Conservation (phyloP, 2,888 invertebrate species). For the Eupeodes latifasciatus region DNA sequence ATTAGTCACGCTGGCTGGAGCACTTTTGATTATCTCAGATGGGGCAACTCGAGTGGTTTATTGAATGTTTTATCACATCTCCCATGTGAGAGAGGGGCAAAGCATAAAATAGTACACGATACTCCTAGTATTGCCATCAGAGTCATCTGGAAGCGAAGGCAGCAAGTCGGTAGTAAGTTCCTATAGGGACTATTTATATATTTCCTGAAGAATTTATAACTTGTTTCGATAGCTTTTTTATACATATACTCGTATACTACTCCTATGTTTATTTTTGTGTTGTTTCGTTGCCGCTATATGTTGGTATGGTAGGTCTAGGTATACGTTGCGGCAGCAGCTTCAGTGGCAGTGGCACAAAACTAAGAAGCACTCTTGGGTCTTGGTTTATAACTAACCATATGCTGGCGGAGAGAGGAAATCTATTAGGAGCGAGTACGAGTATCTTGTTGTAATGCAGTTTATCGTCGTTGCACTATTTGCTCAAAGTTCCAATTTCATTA, state of each 20-base stretch:
- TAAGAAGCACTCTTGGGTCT: not conserved
- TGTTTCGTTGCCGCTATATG: not conserved
- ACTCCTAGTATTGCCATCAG: not conserved
- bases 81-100: not conserved
- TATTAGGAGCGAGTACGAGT: slow-evolving; percentile 39
- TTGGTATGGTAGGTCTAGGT: not conserved
- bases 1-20: slow-evolving; percentile 66
- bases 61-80: slow-evolving; percentile 50
- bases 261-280: too few relatives aligned
- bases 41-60: slow-evolving; percentile 42
- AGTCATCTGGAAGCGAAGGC: not conserved
- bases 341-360: not conserved
- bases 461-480: slow-evolving; percentile 38
- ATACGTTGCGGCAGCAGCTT: not conserved
- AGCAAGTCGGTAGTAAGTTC: not conserved
- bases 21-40: slow-evolving; percentile 51
- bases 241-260: not conserved
- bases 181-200: slow-evolving; percentile 24
- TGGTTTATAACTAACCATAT: too few relatives aligned
- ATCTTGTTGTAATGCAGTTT: slow-evolving; percentile 54
- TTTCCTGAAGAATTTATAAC: slow-evolving; percentile 42
- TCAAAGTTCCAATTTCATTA: slow-evolving; percentile 69
- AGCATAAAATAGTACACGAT: not conserved
- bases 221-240: slow-evolving; percentile 48
- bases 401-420: not conserved